Evolutionary conservation across 2,113 vertebrate genomes (phyloP), one percentile per base, ranked within the genome.

Genomic region (Eurystomus gularis): DNA sequence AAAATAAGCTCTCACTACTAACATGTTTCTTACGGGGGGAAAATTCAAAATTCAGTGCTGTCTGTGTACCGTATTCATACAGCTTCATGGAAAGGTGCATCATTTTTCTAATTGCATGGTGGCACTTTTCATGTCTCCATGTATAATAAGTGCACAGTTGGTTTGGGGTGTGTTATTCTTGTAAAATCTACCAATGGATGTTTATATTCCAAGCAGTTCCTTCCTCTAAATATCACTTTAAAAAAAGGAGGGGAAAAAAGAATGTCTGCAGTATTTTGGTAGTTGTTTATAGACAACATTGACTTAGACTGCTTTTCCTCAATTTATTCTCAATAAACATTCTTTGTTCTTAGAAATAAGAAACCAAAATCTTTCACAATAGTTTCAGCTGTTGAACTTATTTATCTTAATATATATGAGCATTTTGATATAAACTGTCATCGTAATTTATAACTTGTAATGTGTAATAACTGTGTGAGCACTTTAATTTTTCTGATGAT

Each of bases 1-100:
- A 62, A 82, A 79, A 44, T 46, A 46, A 31, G 5, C 79, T 75
- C 31, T 73, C 35, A 9, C 15, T 81, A 17, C 35, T 77, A 29
- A 42, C 0, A 0, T 42, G 28, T 80, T 81, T 95, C 58, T 28
- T 80, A 49, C 0, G 3, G 35, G 52, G 13, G 18, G 66, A 69
- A 73, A 84, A 71, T 60, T 69, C 0, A 48, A 64, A 83, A 55
- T 58, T 3, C 15, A 33, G 9, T 58, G n/a, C 46, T 83, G 13
- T 21, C 37, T 1, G 0, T 40, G 4, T 58, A 60, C 39, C 3
- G 1, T 68, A 58, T 39, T 75, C 29, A 11, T 69, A 46, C 49
- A 60, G 35, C 39, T 70, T 78, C 25, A 23, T 44, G 3, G 57
- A 39, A 42, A 35, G 11, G 10, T 73, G 17, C 49, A 17, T 57